Evolutionary conservation across 2,113 vertebrate genomes (phyloP), one percentile per base, ranked within the genome.

Genomic region (Poeciliopsis occidentalis): DNA sequence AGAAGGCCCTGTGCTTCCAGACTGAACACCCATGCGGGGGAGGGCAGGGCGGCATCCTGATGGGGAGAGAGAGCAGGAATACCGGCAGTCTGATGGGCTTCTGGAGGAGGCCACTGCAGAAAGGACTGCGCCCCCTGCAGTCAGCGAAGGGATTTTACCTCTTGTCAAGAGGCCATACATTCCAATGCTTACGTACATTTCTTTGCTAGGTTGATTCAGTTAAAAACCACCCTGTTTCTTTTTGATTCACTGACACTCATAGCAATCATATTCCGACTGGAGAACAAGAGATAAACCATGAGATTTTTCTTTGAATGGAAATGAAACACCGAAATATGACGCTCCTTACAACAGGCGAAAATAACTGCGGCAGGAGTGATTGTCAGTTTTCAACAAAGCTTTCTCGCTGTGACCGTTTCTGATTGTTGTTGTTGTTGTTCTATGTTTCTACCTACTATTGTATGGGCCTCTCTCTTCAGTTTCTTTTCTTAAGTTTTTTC

Each of bases 331-430:
- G 79, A 87, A 92, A 94, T 82, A 65, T 69, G 82, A 78, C 70
- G 79, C 83, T 89, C 78, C 81, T 89, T 93, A 94, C 91, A 92
- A 95, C 89, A 92, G 94, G 94, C 65, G 29, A 87, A 91, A 79
- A 76, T 22, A 92, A 88, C 96, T 75, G 54, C 80, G 77, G 93
- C 94, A 92, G 95, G 95, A 96, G 95, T 97, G 98, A 98, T 98
- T 98, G 97, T 98, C 97, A 97, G 95, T 96, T 95, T 95, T 96
- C 95, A 95, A 95, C 96, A 97, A 95, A 94, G 94, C 94, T 97
- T 96, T 96, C 90, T 89, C 34, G 13, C 85, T 82, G 75, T 69
- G 82, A 84, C 92, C 94, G 87, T 86, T 94, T 97, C 92, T 94
- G 93, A 95, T 94, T 93, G 91, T 92, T 93, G 94, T 94, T 94